Base-by-base conservation (phyloP, 2,888 invertebrate species). In the Brenthis daphne region DNA sequence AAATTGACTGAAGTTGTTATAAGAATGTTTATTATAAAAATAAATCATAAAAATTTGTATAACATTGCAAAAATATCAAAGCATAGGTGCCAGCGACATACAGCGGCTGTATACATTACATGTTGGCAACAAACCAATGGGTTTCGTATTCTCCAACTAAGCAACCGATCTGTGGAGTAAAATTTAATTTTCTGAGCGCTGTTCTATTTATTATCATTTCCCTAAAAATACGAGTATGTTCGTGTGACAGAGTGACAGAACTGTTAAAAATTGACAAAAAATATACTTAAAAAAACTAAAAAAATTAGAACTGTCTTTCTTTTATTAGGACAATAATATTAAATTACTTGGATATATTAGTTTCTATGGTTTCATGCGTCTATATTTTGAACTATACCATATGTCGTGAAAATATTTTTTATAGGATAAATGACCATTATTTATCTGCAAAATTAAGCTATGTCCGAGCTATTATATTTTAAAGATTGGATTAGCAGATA, bases 101-200 rank as follows among this genome's bases (percentile, higher is more conserved):
- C 16, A 60, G 58, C 55, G 14, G 6, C n/a, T 50, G 20, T 65
- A 56, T 69, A 60, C 14, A 65, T 69, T 65, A 65, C 69, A 24
- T 51, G 16, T 69, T 69, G 69, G 69, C 69, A 65, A 33, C 8
- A 37, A 50, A 65, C 69, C 65, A 60, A 43, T 60, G 48, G 64
- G 56, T 65, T 68, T 69, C 60, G 33, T 53, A 55, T 65, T 55
- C n/a, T 55, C 29, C 4, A 29, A 20, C 50, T 20, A 20, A 20
- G 20, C 33, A 55, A 55, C 60, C 47, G 55, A 61, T 61, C 67
- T 67, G 67, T 55, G 67, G 56, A 67, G 53, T 33, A n/a, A 56
- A 47, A 63, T 33, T 37, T 63, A 11, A 33, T 51, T 43, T 58
- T 47, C 16, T n/a, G 11, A 51, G 16, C 14, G 16, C 16, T 51